Evolutionary conservation across 2,888 invertebrate species (phyloP).

Genomic region (Penaeus monodon): DNA sequence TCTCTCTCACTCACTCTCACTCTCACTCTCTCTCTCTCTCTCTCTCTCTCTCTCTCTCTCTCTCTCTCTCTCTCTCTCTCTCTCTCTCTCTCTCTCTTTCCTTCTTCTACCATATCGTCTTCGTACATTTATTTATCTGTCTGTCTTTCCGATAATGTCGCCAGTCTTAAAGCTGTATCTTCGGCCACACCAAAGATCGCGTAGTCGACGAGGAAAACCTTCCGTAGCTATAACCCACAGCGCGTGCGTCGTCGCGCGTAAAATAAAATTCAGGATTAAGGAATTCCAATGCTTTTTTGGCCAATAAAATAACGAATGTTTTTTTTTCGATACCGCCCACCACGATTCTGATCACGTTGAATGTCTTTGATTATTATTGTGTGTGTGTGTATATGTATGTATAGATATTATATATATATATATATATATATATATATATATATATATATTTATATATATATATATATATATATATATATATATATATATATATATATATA

Average conservation of each 20-base stretch:
- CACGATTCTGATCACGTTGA: no score
- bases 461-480: no score
- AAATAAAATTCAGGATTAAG: conserved; percentile 16
- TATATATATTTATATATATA: no score
- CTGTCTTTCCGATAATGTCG: not conserved
- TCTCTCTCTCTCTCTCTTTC: conserved; percentile 23
- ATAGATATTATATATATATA: no score
- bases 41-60: not conserved
- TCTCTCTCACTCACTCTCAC: no score
- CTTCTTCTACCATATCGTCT: not conserved
- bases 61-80: conserved; percentile 21
- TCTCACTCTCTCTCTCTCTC: not conserved
- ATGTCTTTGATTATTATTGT: no score
- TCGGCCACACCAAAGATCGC: no score
- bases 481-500: no score
- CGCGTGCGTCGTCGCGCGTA: not conserved
- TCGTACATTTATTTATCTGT: not conserved
- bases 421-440: no score
- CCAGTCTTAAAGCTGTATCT: no score
- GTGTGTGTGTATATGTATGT: no score
- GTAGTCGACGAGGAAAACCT: no score
- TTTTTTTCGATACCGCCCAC: not conserved
- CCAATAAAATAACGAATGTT: not conserved
- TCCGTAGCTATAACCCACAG: not conserved
- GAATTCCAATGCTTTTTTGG: not conserved